These are phyloP conservation scores for Chydorus sphaericus DNA, from an alignment of 2,888 invertebrate genomes.

Conservation along the genomic window DNA sequence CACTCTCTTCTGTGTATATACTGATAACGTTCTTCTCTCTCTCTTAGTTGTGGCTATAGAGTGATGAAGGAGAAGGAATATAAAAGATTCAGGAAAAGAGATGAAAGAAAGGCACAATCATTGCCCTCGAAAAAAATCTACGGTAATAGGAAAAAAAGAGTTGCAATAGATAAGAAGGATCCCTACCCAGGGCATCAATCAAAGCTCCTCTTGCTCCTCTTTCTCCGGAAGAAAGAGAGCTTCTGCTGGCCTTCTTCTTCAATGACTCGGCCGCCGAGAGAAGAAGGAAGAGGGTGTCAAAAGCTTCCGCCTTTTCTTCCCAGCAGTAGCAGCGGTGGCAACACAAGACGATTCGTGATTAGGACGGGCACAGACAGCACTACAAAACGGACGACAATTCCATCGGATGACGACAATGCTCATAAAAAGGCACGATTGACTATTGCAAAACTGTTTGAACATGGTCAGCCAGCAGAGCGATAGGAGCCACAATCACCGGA, in stretches of 20 bases:
- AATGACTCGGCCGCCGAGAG: too few species aligned
- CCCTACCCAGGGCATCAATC: too few species aligned
- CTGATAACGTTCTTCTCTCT: too few species aligned
- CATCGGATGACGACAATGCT: not conserved
- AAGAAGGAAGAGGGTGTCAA: not conserved
- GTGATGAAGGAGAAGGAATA: too few species aligned
- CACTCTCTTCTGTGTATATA: too few species aligned
- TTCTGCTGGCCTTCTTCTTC: too few species aligned
- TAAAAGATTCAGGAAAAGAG: too few species aligned
- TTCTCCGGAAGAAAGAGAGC: not conserved
- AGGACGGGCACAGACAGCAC: too few species aligned
- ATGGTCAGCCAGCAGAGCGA: conserved; percentile 6
- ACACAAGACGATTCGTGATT: too few species aligned
- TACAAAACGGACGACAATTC: not conserved
- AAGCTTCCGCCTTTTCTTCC: not conserved
- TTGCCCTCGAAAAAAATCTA: not conserved
- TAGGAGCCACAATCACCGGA: not conserved
- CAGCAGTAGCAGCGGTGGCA: not conserved
- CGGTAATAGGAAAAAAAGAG: not conserved
- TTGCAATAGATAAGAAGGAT: not conserved
- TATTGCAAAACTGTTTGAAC: conserved; percentile 12
- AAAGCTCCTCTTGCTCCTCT: too few species aligned
- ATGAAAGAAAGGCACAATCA: not conserved
- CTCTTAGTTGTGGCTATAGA: too few species aligned
- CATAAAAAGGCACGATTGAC: conserved; percentile 12